Conservation (phyloP, 1,140 invertebrate species). For the Telenomus remus region DNA sequence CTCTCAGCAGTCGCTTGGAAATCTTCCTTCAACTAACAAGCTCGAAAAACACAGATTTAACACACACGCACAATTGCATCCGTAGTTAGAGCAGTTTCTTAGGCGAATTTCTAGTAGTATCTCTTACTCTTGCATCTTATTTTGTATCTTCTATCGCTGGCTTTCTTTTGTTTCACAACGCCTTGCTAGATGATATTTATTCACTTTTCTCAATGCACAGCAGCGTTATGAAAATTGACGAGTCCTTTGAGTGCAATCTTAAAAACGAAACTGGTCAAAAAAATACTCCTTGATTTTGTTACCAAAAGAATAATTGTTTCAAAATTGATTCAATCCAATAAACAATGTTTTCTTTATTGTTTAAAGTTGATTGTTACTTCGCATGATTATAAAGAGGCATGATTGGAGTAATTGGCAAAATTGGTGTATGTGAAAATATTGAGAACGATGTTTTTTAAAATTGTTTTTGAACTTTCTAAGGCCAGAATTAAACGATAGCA, state of each 20-base stretch:
- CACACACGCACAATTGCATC: too few relatives aligned
- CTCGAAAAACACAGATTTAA: too few relatives aligned
- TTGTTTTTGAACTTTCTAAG: slow-evolving; percentile 11
- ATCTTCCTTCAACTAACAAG: too few relatives aligned
- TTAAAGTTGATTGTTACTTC: slow-evolving; percentile 5
- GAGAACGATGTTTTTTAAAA: slow-evolving; percentile 7
- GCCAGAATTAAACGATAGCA: slow-evolving; percentile 26
- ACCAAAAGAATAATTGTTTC: too few relatives aligned
- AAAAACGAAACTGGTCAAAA: slow-evolving; percentile 7
- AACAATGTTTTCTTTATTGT: too few relatives aligned
- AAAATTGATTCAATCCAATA: too few relatives aligned
- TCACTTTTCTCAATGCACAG: slow-evolving; percentile 29
- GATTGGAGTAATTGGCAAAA: slow-evolving; percentile 25
- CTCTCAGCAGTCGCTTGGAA: too few relatives aligned
- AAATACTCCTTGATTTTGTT: too few relatives aligned
- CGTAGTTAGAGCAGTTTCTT: not conserved
- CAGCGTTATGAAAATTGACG: slow-evolving; percentile 54
- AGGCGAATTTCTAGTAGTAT: not conserved
- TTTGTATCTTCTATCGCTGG: slow-evolving; percentile 6
- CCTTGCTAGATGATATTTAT: slow-evolving; percentile 23
- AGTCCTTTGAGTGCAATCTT: slow-evolving; percentile 27
- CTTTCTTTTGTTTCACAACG: slow-evolving; percentile 62
- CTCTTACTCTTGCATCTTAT: slow-evolving; percentile 2
- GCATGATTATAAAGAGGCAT: slow-evolving; percentile 39
- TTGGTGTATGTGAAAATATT: slow-evolving; percentile 3